Evolutionary conservation across 2,113 vertebrate genomes (phyloP).

Genomic region (Gymnorhina tibicen): DNA sequence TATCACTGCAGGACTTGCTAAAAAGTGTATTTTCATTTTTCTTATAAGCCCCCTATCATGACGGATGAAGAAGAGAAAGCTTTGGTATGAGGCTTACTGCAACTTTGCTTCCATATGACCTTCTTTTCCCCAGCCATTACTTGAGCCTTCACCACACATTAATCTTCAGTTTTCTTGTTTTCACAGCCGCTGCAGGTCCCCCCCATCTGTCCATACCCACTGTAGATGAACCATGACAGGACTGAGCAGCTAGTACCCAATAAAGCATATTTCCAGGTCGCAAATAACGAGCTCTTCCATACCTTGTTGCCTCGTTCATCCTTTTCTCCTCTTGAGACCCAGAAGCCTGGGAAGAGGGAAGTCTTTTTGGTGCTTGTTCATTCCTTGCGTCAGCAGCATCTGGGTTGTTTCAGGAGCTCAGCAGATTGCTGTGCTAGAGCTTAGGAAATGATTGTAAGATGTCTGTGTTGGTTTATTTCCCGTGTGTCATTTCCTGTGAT

Average conservation of each 20-base stretch:
- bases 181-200: neutral
- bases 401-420: constrained; percentile 49
- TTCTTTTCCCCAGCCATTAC: neutral
- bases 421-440: neutral
- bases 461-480: constrained; percentile 49
- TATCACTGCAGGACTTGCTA: neutral
- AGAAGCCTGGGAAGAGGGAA: neutral
- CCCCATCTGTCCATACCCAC: neutral
- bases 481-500: constrained; percentile 53
- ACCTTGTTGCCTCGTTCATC: neutral
- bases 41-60: neutral
- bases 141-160: neutral
- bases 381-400: neutral
- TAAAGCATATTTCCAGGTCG: neutral
- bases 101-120: neutral
- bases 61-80: neutral
- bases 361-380: neutral
- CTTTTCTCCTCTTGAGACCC: neutral
- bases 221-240: neutral
- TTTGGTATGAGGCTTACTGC: neutral
- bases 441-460: constrained; percentile 47
- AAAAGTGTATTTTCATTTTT: neutral
- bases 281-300: neutral
- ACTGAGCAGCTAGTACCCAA: neutral
- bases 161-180: constrained; percentile 11